Evolutionary conservation across 2,797 vertebrate species (phyloP), one percentile per base, ranked within the genome.

Genomic region (Neomorphus geoffroyi): DNA sequence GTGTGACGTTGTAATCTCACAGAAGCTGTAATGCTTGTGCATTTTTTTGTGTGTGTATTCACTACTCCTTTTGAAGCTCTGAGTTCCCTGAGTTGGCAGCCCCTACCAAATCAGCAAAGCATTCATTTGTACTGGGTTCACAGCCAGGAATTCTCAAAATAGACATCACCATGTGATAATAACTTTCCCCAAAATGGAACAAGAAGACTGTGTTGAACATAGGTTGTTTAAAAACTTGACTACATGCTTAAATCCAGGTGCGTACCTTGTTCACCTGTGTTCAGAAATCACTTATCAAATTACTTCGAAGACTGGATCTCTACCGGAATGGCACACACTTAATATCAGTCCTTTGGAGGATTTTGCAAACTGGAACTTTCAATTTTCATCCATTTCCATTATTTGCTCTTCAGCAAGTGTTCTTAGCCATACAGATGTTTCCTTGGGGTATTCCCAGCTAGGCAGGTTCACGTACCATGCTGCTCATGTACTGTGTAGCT

Each of bases 291-390:
- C 1, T 0, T 83, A 60, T 71, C 37, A 26, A 64, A 58, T 77
- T 24, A 33, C 43, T 90, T 70, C 43, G 9, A 60, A 48, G 48
- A 74, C 77, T n/a, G n/a, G n/a, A 70, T 73, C 71, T 84, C 64
- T 17, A 77, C 19, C 0, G 3, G 21, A 62, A 71, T 0, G 0
- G 32, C 41, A 79, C 13, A 6, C 24, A 30, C 54, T 50, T 24
- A 11, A 1, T 51, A 50, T 7, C 88, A 19, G 0, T 35, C 28
- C 56, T 10, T 17, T 3, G 1, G 14, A 64, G 24, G 37, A 81
- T 35, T 61, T 72, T 90, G 50, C 12, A 19, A 65, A 67, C 14
- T 27, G 0, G 0, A 33, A 67, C 35, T 69, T 56, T 93, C 46
- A 28, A 45, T 88, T 89, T 86, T 77, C 71, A 91, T 35, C 53